Percentiles rank a stretch among this genome's conserved stretches.
phyloP scores from a whole-genome alignment of 2,888 invertebrate genomes.

The Barypeithes pellucidus region DNA sequence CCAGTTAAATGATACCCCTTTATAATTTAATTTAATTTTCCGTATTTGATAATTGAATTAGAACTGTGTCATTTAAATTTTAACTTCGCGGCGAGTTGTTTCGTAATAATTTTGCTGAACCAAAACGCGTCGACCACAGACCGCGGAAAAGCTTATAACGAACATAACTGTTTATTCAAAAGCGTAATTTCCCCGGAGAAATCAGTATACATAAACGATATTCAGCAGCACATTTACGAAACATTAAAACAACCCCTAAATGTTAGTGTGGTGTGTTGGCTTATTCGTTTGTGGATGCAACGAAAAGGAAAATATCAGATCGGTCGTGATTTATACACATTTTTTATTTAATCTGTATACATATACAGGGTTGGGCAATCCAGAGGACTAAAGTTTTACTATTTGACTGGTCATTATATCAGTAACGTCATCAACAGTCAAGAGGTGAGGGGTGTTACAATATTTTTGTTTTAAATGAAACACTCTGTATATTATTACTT shows the following conservation, averaged over 20 bases:
- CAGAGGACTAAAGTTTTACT: too few relatives aligned
- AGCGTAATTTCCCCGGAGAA: constrained; percentile 70
- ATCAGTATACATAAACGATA: constrained; percentile 67
- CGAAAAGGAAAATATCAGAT: not conserved
- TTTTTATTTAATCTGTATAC: not conserved
- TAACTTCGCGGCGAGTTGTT: constrained; percentile 2
- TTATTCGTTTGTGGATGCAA: constrained; percentile 9
- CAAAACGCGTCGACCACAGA: constrained; percentile 19
- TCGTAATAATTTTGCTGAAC: constrained; percentile 22
- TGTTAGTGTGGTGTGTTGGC: constrained; percentile 53
- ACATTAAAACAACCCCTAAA: constrained; percentile 63
- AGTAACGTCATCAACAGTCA: too few relatives aligned
- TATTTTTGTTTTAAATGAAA: too few relatives aligned
- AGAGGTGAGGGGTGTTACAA: too few relatives aligned
- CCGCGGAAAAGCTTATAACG: constrained; percentile 41
- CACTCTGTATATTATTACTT: too few relatives aligned
- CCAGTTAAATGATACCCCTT: too few relatives aligned
- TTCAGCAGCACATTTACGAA: constrained; percentile 68
- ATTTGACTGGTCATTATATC: too few relatives aligned
- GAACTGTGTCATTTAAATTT: constrained; percentile 22
- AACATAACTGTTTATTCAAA: constrained; percentile 60
- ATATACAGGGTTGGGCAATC: too few relatives aligned
- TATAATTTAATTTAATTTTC: constrained; percentile 9
- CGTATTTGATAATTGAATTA: constrained; percentile 11
- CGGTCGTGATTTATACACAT: not conserved